Evolutionary conservation across 2,888 invertebrate species (phyloP), one percentile per base, ranked within the genome.

Genomic region (Pheosia gnoma): DNA sequence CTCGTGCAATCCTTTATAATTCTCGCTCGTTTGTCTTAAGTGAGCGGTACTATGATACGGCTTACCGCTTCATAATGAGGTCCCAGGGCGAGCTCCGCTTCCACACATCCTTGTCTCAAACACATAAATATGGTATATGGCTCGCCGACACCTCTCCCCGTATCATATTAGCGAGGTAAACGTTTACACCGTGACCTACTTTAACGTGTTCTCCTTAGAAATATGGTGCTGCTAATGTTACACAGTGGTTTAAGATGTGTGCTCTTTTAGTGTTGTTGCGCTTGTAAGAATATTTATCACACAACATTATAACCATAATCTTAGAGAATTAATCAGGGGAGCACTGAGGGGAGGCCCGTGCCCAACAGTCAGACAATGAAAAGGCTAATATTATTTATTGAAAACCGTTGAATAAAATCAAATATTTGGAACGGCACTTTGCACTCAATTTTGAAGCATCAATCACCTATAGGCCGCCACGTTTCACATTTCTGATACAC

Each of bases 31-130:
- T 76, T 70, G 77, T 74, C 69, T 76, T 74, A 77, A 83, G 79
- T 81, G 71, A 71, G 64, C 59, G 66, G 68, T 74, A 81, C 80
- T 77, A 77, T 80, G 81, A 82, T 77, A 68, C 72, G 64, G 76
- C 82, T 83, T 81, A 82, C 78, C 81, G 76, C 77, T 83, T 86
- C 84, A 85, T 89, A 89, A 89, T 88, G 87, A 89, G 86, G 77
- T 89, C 89, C 85, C 88, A 62, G 69, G 81, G 75, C 79, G 83
- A 58, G 73, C 75, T 82, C 81, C 68, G 70, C 77, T 83, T 79
- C 72, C 78, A 64, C 63, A 60, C 68, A 71, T 78, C 76, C 75
- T 72, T 77, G 77, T 74, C 72, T 71, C 59, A 59, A 65, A 62
- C 57, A 74, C 72, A 75, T 74, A 72, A 77, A 77, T 74, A 79